Evolutionary conservation across 2,888 invertebrate species (phyloP).

Genomic region (Pristionchus entomophagus): DNA sequence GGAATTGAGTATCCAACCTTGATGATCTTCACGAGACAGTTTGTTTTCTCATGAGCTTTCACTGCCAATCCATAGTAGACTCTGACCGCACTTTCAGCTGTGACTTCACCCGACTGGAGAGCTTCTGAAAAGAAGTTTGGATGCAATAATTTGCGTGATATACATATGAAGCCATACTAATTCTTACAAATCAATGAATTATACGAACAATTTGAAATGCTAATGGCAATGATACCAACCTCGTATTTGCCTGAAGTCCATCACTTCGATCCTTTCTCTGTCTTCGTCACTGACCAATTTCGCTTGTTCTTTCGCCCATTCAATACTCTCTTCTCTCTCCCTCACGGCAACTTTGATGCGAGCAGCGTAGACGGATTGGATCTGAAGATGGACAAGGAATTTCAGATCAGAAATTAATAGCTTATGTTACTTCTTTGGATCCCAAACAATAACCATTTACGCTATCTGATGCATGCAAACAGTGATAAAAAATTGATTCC

Average conservation of each 20-base stretch:
- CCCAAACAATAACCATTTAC: too few relatives aligned
- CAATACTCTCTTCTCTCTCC: background rate
- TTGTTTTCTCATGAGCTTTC: conserved; percentile 1
- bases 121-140: conserved; percentile 4
- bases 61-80: conserved; percentile 1
- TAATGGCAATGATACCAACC: background rate
- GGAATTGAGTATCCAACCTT: background rate
- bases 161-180: background rate
- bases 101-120: background rate
- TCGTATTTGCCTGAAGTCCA: background rate
- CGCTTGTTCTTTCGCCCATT: background rate
- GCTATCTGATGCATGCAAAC: too few relatives aligned
- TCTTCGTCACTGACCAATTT: background rate
- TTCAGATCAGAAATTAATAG: too few relatives aligned
- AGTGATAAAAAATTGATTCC: too few relatives aligned
- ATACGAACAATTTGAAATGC: too few relatives aligned
- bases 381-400: too few relatives aligned
- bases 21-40: background rate
- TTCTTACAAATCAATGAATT: background rate
- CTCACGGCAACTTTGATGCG: background rate
- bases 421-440: too few relatives aligned
- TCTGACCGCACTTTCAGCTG: background rate
- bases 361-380: too few relatives aligned
- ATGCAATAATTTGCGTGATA: too few relatives aligned
- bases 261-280: background rate